These are phyloP conservation scores for Chelon auratus DNA, from an alignment of 2,797 vertebrate genomes.

Conservation along the genomic window DNA sequence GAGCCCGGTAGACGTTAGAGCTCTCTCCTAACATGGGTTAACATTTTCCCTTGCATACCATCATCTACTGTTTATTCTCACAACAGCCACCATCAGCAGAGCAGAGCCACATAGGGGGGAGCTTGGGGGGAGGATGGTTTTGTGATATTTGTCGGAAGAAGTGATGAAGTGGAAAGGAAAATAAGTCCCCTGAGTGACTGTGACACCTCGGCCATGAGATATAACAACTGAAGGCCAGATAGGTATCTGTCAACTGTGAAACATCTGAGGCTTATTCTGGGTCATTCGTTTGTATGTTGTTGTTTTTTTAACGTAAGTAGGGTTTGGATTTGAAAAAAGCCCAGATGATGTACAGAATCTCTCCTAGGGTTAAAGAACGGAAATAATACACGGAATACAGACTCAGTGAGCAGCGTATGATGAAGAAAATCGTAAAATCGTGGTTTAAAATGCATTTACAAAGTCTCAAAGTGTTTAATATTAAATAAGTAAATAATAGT, in stretches of 20 bases:
- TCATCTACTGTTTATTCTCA: conserved; percentile 43
- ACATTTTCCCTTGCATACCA: conserved; percentile 10
- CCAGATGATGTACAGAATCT: background rate
- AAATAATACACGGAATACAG: background rate
- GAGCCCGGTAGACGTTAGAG: background rate
- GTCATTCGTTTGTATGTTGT: conserved; percentile 31
- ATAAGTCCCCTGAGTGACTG: conserved; percentile 46
- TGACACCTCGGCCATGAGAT: conserved; percentile 50
- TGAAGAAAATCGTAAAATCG: background rate
- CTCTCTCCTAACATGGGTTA: background rate
- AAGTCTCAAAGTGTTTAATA: background rate
- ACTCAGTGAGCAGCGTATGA: background rate
- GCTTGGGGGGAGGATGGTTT: background rate
- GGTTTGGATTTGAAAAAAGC: conserved; percentile 30
- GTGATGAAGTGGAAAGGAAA: conserved; percentile 50
- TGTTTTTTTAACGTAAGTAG: conserved; percentile 41
- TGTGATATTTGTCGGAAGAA: conserved; percentile 2
- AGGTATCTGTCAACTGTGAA: conserved; percentile 43
- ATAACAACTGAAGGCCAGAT: conserved; percentile 27
- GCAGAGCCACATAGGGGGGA: background rate
- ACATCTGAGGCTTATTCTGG: conserved; percentile 44
- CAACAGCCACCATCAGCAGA: conserved; percentile 29
- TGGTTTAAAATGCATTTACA: background rate
- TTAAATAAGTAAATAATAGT: background rate
- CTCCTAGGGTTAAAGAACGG: background rate